Evolutionary conservation across 2,888 invertebrate species (phyloP), one percentile per base, ranked within the genome.

Genomic region (Panopea generosa): DNA sequence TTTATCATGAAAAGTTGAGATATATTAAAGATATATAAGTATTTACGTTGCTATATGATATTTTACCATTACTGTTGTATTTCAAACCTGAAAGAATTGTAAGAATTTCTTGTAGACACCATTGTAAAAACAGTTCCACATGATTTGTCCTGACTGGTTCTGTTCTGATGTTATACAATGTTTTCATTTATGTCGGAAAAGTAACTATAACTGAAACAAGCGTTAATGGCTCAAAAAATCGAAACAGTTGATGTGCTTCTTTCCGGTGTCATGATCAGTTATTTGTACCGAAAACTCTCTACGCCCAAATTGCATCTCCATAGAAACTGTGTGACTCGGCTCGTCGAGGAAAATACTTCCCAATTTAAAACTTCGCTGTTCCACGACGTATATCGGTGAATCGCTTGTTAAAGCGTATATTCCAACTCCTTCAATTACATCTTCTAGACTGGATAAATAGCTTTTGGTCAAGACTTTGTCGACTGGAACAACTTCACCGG

Each of bases 251-350:
- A 20, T 55, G 1, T 38, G 49, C 18, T 53, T 60, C 47, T 57
- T 55, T 4, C 61, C 65, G 3, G 67, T 67, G 24, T 50, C 29
- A 11, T 52, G 27, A 16, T 69, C 72, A 20, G 43, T 55, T 7
- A 67, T 72, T 29, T 56, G 33, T 6, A 80, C 66, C 20, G 61
- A 62, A 7, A 80, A 66, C 52, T 80, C 76, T 49, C 76, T 77
- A n/a, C 70, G 62, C 1, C 80, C 80, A 57, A 80, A 76, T 11
- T 63, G 63, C 45, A 80, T 57, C 38, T 50, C 61, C 2, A 65
- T 56, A n/a, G 14, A 14, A 9, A 80, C 62, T 49, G 50, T 45
- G 14, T 52, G 57, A n/a, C 57, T 53, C 11, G 76, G 66, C 3
- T 77, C n/a, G 27, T 68, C 38, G n/a, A 80, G 61, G 14, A 33